Percentiles rank a stretch among this genome's conserved stretches.
Evolutionary conservation across 2,888 invertebrate species (phyloP).

Genomic region (Drosophila conformis): DNA sequence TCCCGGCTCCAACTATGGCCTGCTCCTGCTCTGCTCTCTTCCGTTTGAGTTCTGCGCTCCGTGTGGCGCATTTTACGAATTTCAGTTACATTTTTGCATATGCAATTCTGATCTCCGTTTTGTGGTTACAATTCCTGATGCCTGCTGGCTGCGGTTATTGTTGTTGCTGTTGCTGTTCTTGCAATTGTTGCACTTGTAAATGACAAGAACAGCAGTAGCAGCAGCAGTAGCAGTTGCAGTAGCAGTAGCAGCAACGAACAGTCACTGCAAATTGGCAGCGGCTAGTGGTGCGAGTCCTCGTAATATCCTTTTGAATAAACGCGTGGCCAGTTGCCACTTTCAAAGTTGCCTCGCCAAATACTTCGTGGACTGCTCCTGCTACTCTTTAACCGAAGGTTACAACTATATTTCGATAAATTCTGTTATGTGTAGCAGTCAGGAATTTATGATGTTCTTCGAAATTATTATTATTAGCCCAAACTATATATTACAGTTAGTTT

Average conservation of each 20-base stretch:
- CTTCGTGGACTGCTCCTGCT: conserved; percentile 25
- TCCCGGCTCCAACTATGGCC: conserved; percentile 1
- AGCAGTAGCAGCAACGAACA: conserved; percentile 17
- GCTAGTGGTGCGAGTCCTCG: conserved; percentile 28
- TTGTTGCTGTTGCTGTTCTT: conserved; percentile 9
- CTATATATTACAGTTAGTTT: not conserved
- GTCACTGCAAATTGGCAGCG: conserved; percentile 53
- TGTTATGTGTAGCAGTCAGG: not conserved
- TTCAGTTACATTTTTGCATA: conserved; percentile 74
- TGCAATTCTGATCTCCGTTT: conserved; percentile 74
- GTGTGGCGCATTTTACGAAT: conserved; percentile 60
- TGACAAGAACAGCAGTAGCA: conserved; percentile 57
- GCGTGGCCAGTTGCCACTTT: conserved; percentile 48
- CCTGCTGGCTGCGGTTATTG: conserved; percentile 42
- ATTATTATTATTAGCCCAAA: not conserved
- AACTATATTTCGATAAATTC: not conserved
- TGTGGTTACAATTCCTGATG: conserved; percentile 62
- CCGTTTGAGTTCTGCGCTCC: conserved; percentile 4
- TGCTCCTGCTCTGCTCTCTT: conserved; percentile 4
- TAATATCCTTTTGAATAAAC: conserved; percentile 72
- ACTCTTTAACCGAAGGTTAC: not conserved
- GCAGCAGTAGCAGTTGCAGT: conserved; percentile 14
- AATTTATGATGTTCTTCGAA: not conserved
- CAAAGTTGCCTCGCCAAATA: conserved; percentile 43
- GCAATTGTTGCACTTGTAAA: conserved; percentile 65